Base-by-base conservation (phyloP, 2,888 invertebrate genomes). In the Pyrrhia umbra region DNA sequence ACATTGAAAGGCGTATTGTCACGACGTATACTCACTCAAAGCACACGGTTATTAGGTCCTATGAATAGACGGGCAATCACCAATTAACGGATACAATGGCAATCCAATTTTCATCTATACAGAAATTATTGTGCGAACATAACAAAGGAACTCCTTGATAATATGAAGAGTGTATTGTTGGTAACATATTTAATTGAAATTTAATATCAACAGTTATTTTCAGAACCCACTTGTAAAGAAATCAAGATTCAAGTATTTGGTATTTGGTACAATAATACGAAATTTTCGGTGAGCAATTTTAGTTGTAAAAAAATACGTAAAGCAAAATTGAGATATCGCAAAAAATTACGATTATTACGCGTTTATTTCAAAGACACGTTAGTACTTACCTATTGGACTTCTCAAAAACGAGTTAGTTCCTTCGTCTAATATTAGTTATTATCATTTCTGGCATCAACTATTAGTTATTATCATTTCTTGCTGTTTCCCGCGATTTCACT, bases 41-140 rank as follows among this genome's bases (percentile, higher is more conserved):
- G 39, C n/a, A 51, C 15, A 25, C 27, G 25, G 47, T 40, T 57
- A 64, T 57, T 69, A 69, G 49, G 39, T n/a, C 2, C 39, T 5
- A 18, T 54, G 66, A 69, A 66, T 69, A 66, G 73, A 49, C 21
- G 52, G 13, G 21, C 49, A 50, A 72, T 58, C 47, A 39, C 58
- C 69, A 66, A 69, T 72, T 72, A 72, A n/a, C 45, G 20, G 27
- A 20, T 49, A 69, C 67, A 73, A 66, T 69, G 37, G 27, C 73
- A 42, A 46, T 54, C 52, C 67, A 69, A 66, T 66, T 73, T 66
- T 58, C 49, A 34, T 49, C 39, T 43, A 40, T 54, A 63, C 18
- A n/a, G 27, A 25, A 56, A 57, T 52, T 46, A 49, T 54, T 46
- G 50, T 56, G 34, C 10, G 34, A 15, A 37, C 37, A 15, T 30